A percentile compares a stretch with the other conserved stretches of the same genome.
phyloP scores from a whole-genome alignment of 1,140 invertebrate species.

The Anastrepha ludens region DNA sequence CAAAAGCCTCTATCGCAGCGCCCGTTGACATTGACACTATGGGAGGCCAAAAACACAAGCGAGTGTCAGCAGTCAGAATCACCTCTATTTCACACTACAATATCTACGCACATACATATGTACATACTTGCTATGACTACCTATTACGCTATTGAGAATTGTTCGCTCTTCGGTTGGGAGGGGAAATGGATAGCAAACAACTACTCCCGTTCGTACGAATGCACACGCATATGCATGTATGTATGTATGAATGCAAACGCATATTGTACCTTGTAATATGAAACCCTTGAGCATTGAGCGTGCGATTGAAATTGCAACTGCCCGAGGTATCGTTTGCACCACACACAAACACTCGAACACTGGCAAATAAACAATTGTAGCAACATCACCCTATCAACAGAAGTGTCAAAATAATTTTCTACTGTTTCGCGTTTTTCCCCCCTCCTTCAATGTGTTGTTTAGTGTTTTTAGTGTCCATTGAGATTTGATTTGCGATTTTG shows the following conservation, averaged over 20 bases:
- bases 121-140: not conserved
- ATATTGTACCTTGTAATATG: conserved; percentile 48
- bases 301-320: conserved; percentile 52
- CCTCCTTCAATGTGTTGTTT: conserved; percentile 1
- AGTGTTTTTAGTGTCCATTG: conserved; percentile 30
- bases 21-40: conserved; percentile 41
- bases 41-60: conserved; percentile 37
- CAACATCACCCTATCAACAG: conserved; percentile 26
- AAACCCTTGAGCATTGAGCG: conserved; percentile 50
- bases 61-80: conserved; percentile 44
- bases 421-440: conserved; percentile 17
- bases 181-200: conserved; percentile 15
- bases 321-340: conserved; percentile 44
- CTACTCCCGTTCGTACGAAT: not conserved
- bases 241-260: not conserved
- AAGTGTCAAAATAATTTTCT: conserved; percentile 53
- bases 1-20: not conserved
- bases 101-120: not conserved
- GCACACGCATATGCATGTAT: not conserved
- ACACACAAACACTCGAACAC: conserved; percentile 6
- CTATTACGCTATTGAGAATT: conserved; percentile 5
- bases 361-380: conserved; percentile 35
- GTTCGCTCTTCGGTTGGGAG: not conserved
- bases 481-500: conserved; percentile 18
- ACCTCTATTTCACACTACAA: conserved; percentile 22